These are phyloP conservation scores for Amblyopsis hoosieri DNA, from an alignment of 2,797 vertebrate genomes.

Conservation along the genomic window DNA sequence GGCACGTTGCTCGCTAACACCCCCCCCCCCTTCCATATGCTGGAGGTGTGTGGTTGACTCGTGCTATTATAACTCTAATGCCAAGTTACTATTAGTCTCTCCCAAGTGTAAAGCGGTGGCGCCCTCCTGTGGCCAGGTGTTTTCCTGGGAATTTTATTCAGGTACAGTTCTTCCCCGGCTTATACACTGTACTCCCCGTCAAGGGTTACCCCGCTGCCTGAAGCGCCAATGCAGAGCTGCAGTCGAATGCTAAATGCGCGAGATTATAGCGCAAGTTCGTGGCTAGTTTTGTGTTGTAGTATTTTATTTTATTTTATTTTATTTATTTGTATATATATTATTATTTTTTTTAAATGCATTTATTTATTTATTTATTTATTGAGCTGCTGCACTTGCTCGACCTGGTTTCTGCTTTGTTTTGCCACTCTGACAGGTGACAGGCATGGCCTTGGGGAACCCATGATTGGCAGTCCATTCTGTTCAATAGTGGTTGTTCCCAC, in stretches of 20 bases:
- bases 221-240: not conserved
- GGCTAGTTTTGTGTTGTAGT: too few species aligned
- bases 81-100: constrained; percentile 81
- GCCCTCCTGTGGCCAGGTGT: constrained; percentile 87
- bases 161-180: constrained; percentile 79
- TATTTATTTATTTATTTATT: too few species aligned
- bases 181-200: constrained; percentile 43
- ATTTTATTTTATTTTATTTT: too few species aligned
- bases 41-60: constrained; percentile 74
- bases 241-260: too few species aligned
- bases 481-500: constrained; percentile 43
- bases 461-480: constrained; percentile 12
- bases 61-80: constrained; percentile 80
- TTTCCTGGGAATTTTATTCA: constrained; percentile 89
- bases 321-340: too few species aligned
- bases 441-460: constrained; percentile 59
- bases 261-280: too few species aligned
- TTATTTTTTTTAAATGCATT: too few species aligned
- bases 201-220: constrained; percentile 46
- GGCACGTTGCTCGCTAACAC: constrained; percentile 73
- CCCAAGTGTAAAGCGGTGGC: constrained; percentile 86
- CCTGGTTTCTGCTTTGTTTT: too few species aligned
- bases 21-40: constrained; percentile 55
- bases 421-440: constrained; percentile 51
- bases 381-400: too few species aligned